phyloP scores from a whole-genome alignment of 2,113 vertebrate genomes.

The Stegostoma tigrinum region DNA sequence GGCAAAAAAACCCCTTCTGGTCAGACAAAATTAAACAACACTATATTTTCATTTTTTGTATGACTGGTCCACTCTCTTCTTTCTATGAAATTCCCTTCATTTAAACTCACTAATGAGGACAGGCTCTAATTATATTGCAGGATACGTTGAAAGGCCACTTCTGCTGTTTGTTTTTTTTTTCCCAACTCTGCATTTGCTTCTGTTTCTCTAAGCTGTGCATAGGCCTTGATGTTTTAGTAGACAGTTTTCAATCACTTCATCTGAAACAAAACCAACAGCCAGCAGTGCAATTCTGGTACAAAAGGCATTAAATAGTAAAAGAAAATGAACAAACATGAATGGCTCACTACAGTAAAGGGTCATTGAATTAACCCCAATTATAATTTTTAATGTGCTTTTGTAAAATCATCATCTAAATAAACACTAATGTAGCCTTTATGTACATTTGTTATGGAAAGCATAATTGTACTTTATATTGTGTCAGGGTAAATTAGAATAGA shows the following conservation, averaged over 20 bases:
- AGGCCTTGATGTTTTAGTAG: not conserved
- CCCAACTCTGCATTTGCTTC: not conserved
- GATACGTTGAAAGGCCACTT: not conserved
- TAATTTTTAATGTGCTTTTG: not conserved
- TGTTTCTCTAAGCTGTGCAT: not conserved
- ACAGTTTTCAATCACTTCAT: not conserved
- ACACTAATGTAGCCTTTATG: not conserved
- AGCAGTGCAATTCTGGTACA: not conserved
- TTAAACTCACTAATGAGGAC: conserved; percentile 7
- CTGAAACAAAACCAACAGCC: not conserved
- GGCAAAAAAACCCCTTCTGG: not conserved
- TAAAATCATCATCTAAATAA: not conserved
- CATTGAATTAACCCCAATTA: conserved; percentile 6
- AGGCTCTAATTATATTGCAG: conserved; percentile 2
- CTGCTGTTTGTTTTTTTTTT: not conserved
- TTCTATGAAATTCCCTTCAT: not conserved
- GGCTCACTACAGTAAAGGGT: not conserved
- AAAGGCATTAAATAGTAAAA: not conserved
- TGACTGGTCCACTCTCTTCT: not conserved
- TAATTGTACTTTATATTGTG: not conserved
- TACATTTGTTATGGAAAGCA: not conserved
- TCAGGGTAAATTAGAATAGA: not conserved
- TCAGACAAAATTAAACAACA: not conserved
- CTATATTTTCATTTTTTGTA: conserved; percentile 1
- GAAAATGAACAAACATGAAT: not conserved